A percentile compares a stretch with the other conserved stretches of the same genome.
phyloP scores from a whole-genome alignment of 2,113 vertebrate species.

The Neopipo cinnamomea region DNA sequence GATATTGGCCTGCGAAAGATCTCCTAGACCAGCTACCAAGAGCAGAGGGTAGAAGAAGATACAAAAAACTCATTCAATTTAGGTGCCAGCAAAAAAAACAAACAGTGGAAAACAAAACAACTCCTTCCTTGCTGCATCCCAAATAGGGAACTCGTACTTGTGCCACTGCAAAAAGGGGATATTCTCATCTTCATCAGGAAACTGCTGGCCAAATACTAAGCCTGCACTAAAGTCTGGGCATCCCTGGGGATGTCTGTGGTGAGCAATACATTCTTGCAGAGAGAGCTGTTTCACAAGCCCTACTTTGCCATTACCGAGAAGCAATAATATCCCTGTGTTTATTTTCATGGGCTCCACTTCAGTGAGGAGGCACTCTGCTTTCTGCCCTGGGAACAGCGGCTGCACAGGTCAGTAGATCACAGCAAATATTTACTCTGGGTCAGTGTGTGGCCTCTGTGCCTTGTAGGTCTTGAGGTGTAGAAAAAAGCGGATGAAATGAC shows the following conservation, averaged over 20 bases:
- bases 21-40: neutral
- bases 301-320: constrained; percentile 27
- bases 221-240: neutral
- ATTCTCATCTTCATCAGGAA: neutral
- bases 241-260: neutral
- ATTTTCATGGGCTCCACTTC: constrained; percentile 52
- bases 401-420: constrained; percentile 22
- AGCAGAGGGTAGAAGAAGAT: neutral
- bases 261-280: neutral
- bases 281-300: constrained; percentile 10
- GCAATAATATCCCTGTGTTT: constrained; percentile 54
- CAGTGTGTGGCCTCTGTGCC: neutral
- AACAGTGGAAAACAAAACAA: neutral
- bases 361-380: neutral
- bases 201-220: neutral
- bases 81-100: neutral
- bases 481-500: neutral
- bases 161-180: neutral
- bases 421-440: constrained; percentile 5
- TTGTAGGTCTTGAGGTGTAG: neutral
- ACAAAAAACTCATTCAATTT: neutral
- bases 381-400: neutral
- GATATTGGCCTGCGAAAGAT: neutral
- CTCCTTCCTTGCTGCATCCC: neutral
- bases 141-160: neutral